phyloP scores from a whole-genome alignment of 2,888 invertebrate species.

The Dorcus hopei region DNA sequence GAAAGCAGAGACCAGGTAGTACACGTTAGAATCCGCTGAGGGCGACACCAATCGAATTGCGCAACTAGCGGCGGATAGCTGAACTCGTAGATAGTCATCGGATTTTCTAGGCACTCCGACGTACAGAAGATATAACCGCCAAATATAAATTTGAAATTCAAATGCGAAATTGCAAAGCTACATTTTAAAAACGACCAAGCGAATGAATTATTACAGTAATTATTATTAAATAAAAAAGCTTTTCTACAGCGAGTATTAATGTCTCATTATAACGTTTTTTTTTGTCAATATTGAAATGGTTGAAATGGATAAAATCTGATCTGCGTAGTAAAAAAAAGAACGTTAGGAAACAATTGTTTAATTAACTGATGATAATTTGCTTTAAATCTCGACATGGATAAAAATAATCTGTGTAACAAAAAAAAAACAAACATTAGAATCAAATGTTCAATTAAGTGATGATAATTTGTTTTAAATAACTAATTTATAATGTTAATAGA shows the following conservation, averaged over 20 bases:
- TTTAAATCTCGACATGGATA: not conserved
- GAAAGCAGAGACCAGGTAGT: conserved; percentile 14
- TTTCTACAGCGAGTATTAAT: too few species aligned
- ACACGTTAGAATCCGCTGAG: conserved; percentile 22
- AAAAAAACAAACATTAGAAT: too few species aligned
- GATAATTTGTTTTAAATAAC: not conserved
- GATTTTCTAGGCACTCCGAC: too few species aligned
- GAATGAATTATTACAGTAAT: too few species aligned
- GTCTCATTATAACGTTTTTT: too few species aligned
- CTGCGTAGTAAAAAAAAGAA: too few species aligned
- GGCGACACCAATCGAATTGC: conserved; percentile 25
- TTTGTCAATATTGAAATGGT: too few species aligned
- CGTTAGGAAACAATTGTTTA: not conserved
- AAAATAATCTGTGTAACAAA: too few species aligned
- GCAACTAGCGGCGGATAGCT: conserved; percentile 23
- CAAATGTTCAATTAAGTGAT: not conserved
- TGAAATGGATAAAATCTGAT: too few species aligned
- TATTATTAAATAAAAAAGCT: too few species aligned
- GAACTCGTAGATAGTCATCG: conserved; percentile 15
- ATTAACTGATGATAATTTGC: not conserved
- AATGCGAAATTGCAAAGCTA: too few species aligned
- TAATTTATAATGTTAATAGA: conserved; percentile 13
- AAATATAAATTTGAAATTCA: not conserved
- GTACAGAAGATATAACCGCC: not conserved
- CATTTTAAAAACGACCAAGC: too few species aligned